Evolutionary conservation across 2,888 invertebrate genomes (phyloP).

Genomic region (Pyralis farinalis): DNA sequence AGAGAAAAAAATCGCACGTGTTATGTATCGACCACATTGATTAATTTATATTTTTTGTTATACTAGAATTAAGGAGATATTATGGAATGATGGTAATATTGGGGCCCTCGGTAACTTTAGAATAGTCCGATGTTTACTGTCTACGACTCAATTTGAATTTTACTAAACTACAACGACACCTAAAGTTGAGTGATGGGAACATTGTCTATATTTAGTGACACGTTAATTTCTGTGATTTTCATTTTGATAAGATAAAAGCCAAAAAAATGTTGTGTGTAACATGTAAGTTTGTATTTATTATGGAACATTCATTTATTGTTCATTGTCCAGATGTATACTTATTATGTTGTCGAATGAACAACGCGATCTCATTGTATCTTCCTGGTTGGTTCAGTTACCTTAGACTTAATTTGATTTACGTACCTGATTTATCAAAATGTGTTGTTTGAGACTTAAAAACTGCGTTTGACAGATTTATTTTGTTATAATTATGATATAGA

Average conservation of each 20-base stretch:
- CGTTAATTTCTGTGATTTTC: slow-evolving; percentile 69
- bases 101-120: slow-evolving; percentile 46
- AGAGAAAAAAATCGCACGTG: slow-evolving; percentile 70
- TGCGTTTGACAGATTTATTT: slow-evolving; percentile 70
- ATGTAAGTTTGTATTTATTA: slow-evolving; percentile 45
- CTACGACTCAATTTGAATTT: slow-evolving; percentile 14
- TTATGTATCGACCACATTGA: slow-evolving; percentile 73
- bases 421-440: slow-evolving; percentile 71
- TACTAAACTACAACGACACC: slow-evolving; percentile 21
- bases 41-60: slow-evolving; percentile 77
- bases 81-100: slow-evolving; percentile 36
- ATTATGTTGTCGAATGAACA: slow-evolving; percentile 35
- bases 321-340: slow-evolving; percentile 30
- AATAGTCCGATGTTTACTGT: slow-evolving; percentile 12
- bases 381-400: slow-evolving; percentile 73
- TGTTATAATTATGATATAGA: slow-evolving; percentile 52
- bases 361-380: slow-evolving; percentile 71
- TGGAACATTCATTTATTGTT: slow-evolving; percentile 37
- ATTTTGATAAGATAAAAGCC: slow-evolving; percentile 64
- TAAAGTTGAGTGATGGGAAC: slow-evolving; percentile 13
- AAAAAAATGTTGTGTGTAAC: slow-evolving; percentile 64
- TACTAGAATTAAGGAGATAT: slow-evolving; percentile 61
- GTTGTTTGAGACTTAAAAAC: slow-evolving; percentile 69
- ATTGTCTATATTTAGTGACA: slow-evolving; percentile 27
- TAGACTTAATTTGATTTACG: slow-evolving; percentile 77